These are phyloP conservation scores for Cotesia vestalis DNA, from an alignment of 1,140 invertebrate species.

Conservation along the genomic window DNA sequence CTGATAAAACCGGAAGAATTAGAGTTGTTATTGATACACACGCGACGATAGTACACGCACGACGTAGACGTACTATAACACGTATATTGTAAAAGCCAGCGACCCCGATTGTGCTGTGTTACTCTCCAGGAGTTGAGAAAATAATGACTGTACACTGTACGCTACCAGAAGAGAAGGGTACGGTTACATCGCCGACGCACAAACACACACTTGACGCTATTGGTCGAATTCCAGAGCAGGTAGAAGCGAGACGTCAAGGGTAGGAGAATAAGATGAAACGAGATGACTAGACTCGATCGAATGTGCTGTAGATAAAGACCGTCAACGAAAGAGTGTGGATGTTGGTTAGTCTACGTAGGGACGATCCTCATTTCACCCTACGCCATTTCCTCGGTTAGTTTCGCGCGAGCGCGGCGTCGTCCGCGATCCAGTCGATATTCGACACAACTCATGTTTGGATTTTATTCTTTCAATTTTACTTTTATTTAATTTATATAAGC, in stretches of 20 bases:
- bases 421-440: constrained; percentile 32
- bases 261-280: constrained; percentile 2
- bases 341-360: constrained; percentile 23
- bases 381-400: constrained; percentile 18
- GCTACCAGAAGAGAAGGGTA: constrained; percentile 31
- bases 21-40: constrained; percentile 18
- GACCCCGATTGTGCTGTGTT: constrained; percentile 27
- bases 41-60: constrained; percentile 17
- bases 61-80: constrained; percentile 4
- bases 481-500: background rate
- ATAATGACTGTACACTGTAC: constrained; percentile 35
- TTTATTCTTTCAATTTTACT: constrained; percentile 14
- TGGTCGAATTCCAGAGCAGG: constrained; percentile 29
- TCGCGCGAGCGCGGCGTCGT: constrained; percentile 32
- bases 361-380: constrained; percentile 15
- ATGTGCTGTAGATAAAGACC: background rate
- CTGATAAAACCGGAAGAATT: constrained; percentile 5
- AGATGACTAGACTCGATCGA: constrained; percentile 1
- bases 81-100: constrained; percentile 20
- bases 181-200: constrained; percentile 30
- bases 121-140: constrained; percentile 34
- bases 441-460: constrained; percentile 16
- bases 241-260: background rate
- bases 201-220: constrained; percentile 27
- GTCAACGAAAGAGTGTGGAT: constrained; percentile 4